A percentile compares a stretch with the other conserved stretches of the same genome.
phyloP scores from a whole-genome alignment of 64 coral and sea anemone species.

The Montipora sp. region DNA sequence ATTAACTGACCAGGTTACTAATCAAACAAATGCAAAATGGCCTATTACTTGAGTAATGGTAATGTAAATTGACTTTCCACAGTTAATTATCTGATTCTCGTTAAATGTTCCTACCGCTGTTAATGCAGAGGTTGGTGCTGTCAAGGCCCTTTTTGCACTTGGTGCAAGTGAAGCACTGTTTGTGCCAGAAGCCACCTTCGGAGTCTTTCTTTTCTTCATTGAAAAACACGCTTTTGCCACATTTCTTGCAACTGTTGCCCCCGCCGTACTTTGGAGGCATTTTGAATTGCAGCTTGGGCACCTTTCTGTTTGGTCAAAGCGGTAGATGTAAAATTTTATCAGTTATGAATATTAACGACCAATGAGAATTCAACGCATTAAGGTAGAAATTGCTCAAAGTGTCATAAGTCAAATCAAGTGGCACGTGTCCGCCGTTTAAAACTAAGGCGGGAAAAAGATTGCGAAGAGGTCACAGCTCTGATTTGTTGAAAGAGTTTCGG shows the following conservation, averaged over 20 bases:
- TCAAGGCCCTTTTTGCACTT: slow-evolving; percentile 53
- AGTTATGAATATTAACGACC: background rate
- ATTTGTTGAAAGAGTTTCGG: too few species aligned
- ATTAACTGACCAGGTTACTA: too few species aligned
- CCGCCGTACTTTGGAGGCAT: background rate
- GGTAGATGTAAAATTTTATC: background rate
- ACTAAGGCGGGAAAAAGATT: too few species aligned
- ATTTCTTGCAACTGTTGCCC: slow-evolving; percentile 11
- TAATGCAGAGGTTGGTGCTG: slow-evolving; percentile 44
- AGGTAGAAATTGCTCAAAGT: too few species aligned
- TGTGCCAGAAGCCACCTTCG: slow-evolving; percentile 41
- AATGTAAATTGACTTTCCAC: too few species aligned
- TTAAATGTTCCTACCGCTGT: slow-evolving; percentile 20
- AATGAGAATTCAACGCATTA: too few species aligned
- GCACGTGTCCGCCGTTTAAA: too few species aligned
- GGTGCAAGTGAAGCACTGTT: slow-evolving; percentile 31
- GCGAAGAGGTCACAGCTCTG: too few species aligned
- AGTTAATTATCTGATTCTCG: background rate
- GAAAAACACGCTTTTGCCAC: slow-evolving; percentile 23
- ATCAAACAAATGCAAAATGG: too few species aligned
- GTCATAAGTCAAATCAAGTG: too few species aligned
- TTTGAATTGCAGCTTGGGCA: background rate
- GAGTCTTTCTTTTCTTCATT: slow-evolving; percentile 35
- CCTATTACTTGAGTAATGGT: background rate
- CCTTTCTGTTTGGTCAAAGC: background rate